Evolutionary conservation across 2,113 vertebrate genomes (phyloP), one percentile per base, ranked within the genome.

Genomic region (Indicator indicator): DNA sequence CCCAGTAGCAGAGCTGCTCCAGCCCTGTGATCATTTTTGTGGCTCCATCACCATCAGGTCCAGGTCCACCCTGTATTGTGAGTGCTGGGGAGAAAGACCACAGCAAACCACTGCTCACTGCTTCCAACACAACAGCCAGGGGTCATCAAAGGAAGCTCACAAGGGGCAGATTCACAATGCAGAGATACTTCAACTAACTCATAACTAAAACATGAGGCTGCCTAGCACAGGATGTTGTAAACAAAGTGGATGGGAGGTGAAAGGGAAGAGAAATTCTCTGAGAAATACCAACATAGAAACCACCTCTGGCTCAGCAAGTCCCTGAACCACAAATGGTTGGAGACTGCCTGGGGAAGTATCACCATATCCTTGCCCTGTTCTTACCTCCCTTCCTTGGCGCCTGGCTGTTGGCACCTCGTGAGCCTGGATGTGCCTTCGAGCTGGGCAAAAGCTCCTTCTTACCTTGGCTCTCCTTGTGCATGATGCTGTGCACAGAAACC

Each of bases 151-250:
- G 56, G 72, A 76, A 94, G 78, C 78, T 69, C 85, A 36, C 63
- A 40, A 1, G 0, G 74, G 83, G 40, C 82, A 8, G 1, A 75
- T 85, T 79, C 55, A 88, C 91, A 96, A 91, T 93, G 40, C 0
- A 80, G 59, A 10, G 24, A 76, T 96, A 85, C 71, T 89, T 83
- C 64, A 36, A 0, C 0, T 76, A 79, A 65, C 15, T 1, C 70
- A 3, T 93, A 91, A 96, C 89, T 94, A 95, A 89, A 83, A 85
- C 46, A 59, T 20, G 64, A 91, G 42, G 50, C 79, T 73, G 36
- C 60, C 86, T 93, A 65, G 75, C 82, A 60, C 74, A 59, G 92
- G 78, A 89, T 95, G 50, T 85, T 89, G 71, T 69, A 38, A 36
- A 63, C 88, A 62, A 95, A 85, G 56, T 87, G 55, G 54, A 1